Evolutionary conservation across 2,113 vertebrate genomes (phyloP).

Genomic region (Planiliza haematocheilus): DNA sequence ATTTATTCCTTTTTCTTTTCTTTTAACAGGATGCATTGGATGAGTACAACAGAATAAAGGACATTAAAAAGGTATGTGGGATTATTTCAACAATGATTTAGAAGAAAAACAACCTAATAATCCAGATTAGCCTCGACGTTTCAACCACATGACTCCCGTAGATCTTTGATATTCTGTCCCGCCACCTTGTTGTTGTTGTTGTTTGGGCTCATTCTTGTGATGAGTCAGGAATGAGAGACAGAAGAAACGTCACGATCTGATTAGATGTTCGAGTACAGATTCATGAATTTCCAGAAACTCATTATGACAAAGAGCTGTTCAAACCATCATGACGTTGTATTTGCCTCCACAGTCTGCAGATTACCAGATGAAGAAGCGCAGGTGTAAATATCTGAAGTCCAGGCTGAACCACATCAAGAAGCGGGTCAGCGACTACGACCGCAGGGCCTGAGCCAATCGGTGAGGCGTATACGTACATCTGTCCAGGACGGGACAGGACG

Average conservation of each 20-base stretch:
- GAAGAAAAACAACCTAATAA: too few relatives aligned
- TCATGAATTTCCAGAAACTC: too few relatives aligned
- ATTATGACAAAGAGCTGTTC: too few relatives aligned
- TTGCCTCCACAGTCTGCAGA: conserved; percentile 81
- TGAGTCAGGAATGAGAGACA: too few relatives aligned
- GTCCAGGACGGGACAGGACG: neutral
- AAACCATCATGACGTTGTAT: too few relatives aligned
- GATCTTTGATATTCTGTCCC: too few relatives aligned
- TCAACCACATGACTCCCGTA: too few relatives aligned
- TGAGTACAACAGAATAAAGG: conserved; percentile 84
- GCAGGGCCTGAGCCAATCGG: conserved; percentile 50
- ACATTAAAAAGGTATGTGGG: conserved; percentile 80
- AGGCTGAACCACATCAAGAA: conserved; percentile 91
- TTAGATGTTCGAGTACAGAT: too few relatives aligned
- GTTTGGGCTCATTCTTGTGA: too few relatives aligned
- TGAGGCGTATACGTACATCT: fast-evolving
- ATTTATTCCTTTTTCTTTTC: conserved; percentile 4
- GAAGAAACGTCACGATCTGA: too few relatives aligned
- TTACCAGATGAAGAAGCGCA: conserved; percentile 86
- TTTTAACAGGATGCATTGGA: conserved; percentile 81
- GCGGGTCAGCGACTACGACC: conserved; percentile 89
- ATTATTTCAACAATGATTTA: neutral
- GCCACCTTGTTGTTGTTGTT: too few relatives aligned
- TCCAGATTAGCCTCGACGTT: too few relatives aligned
- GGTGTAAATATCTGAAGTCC: conserved; percentile 88